Base-by-base conservation (phyloP, 2,888 invertebrate species). In the Cheilosia impressa region DNA sequence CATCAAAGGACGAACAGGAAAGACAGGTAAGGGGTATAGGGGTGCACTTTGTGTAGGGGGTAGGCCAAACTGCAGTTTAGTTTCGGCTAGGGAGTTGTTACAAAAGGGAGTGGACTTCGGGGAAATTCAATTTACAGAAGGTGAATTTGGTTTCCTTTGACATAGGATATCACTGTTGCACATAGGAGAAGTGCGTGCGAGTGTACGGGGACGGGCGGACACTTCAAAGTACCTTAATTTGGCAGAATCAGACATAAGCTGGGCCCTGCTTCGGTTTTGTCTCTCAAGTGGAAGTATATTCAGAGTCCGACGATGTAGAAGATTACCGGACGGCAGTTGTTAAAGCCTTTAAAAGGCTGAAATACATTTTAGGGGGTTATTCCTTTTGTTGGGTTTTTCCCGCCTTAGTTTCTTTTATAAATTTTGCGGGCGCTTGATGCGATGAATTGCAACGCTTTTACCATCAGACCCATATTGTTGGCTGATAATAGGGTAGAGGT, bases 1-100 rank as follows among this genome's bases (percentile, higher is more conserved):
- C 81, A 62, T 50, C 77, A 85, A 87, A 89, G 88, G 89, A 89
- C 76, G 89, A 89, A 84, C 89, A 89, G 82, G 89, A 89, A 78
- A 88, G 89, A 87, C 89, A 89, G 89, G 89, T 89, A 87, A 89
- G 88, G 65, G n/a, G 41, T 38, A 10, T n/a, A 19, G 47, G 43
- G 60, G 52, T 53, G 43, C 17, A 43, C 31, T 47, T 41, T 13
- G 6, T 27, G 34, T 55, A 53, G 27, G 65, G 58, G 50, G 34
- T 27, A 52, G 24, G 24, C 24, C 71, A 68, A 73, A 62, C 41
- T 66, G 45, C 62, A 68, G 22, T 47, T 43, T 47, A 27, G 50
- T 38, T 38, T 19, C 17, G 43, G 50, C 27, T 24, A 22, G 17
- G 31, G 24, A 43, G 17, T 19, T 50, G 43, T 62, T 24, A 27